phyloP scores from a whole-genome alignment of 2,888 invertebrate species.

The Nymphalis c-album region DNA sequence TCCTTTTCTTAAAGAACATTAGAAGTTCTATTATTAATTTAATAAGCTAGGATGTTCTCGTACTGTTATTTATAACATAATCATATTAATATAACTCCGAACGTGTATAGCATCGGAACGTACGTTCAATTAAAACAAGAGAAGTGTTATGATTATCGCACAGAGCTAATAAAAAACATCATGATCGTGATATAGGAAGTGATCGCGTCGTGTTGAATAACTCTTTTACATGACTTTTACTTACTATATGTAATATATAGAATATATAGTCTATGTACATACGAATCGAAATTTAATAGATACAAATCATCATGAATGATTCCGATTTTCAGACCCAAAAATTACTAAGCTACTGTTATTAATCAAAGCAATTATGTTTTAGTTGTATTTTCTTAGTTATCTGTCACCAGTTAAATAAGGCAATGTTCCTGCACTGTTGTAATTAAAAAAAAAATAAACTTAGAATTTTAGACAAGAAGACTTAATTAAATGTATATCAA shows the following conservation, averaged over 20 bases:
- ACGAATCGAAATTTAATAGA: too few relatives aligned
- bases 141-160: slow-evolving; percentile 34
- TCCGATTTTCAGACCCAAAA: too few relatives aligned
- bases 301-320: too few relatives aligned
- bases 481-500: too few relatives aligned
- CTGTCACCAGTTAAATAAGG: background rate
- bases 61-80: background rate
- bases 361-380: too few relatives aligned
- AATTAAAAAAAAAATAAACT: background rate
- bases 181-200: slow-evolving; percentile 25
- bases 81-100: too few relatives aligned
- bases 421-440: background rate
- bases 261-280: background rate
- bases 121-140: slow-evolving; percentile 34
- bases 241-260: background rate
- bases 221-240: background rate
- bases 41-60: background rate
- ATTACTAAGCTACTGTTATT: too few relatives aligned
- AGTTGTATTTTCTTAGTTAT: background rate
- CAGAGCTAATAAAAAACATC: slow-evolving; percentile 33
- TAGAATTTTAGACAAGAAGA: too few relatives aligned
- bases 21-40: too few relatives aligned
- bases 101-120: slow-evolving; percentile 14
- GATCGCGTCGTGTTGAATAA: slow-evolving; percentile 9
- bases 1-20: too few relatives aligned